Conservation (phyloP, 1,140 invertebrate species). For the Drosophila carrolli region DNA sequence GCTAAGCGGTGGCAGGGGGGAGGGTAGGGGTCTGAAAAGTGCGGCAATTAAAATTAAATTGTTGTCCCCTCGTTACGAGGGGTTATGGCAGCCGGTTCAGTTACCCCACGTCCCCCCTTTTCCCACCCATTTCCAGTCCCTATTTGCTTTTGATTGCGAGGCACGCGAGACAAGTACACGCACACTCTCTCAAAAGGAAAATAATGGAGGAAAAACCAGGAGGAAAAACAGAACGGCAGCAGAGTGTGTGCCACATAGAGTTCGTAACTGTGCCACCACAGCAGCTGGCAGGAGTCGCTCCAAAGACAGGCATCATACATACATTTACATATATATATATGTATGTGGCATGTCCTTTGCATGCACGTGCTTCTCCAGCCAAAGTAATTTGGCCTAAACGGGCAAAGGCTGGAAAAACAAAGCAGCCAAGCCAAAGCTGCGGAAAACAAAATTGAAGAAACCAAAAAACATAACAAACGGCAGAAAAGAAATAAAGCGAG, state of each 20-base stretch:
- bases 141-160: slow-evolving; percentile 28
- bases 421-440: slow-evolving; percentile 5
- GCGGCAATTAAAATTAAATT: slow-evolving; percentile 77
- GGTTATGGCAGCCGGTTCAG: slow-evolving; percentile 16
- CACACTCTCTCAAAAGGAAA: slow-evolving; percentile 9
- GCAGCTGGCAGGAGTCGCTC: slow-evolving; percentile 50
- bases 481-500: slow-evolving; percentile 3
- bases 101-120: slow-evolving; percentile 1
- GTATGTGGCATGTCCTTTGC: slow-evolving; percentile 48
- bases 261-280: slow-evolving; percentile 46
- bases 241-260: slow-evolving; percentile 38
- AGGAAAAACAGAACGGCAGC: slow-evolving; percentile 8
- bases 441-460: slow-evolving; percentile 30
- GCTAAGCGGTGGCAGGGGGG: too few species aligned
- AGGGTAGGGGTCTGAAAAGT: slow-evolving; percentile 38
- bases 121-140: background rate
- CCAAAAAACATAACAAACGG: slow-evolving; percentile 34
- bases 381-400: slow-evolving; percentile 45
- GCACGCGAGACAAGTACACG: slow-evolving; percentile 57
- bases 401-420: slow-evolving; percentile 12
- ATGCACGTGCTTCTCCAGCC: slow-evolving; percentile 68
- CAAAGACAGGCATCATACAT: slow-evolving; percentile 31
- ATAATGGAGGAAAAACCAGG: background rate
- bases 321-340: slow-evolving; percentile 7
- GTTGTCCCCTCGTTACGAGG: slow-evolving; percentile 51